Conservation (phyloP, 2,888 invertebrate genomes). For the Synergus japonicus region DNA sequence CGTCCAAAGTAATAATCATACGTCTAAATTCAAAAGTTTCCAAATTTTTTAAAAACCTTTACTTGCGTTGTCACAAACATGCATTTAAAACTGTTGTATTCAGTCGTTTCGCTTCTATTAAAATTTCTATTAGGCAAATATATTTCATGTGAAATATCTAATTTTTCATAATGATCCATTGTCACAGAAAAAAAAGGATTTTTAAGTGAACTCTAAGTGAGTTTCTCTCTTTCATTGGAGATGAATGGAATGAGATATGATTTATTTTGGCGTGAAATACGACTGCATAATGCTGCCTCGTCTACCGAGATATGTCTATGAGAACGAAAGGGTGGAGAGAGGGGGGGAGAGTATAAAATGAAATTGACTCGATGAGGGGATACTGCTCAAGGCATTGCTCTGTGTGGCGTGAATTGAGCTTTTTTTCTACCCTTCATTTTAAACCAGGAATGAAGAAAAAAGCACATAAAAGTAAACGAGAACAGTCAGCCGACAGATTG, state of each 20-base stretch:
- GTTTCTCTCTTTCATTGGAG: background rate
- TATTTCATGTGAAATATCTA: background rate
- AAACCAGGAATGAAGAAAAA: slow-evolving; percentile 9
- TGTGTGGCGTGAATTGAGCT: slow-evolving; percentile 24
- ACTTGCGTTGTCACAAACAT: too few species aligned
- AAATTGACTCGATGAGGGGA: slow-evolving; percentile 15
- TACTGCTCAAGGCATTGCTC: slow-evolving; percentile 1
- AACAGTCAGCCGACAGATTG: slow-evolving; percentile 2
- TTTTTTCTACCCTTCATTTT: slow-evolving; percentile 13
- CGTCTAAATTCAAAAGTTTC: background rate
- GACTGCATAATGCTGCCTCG: background rate
- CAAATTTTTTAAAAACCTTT: too few species aligned
- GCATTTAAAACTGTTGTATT: too few species aligned
- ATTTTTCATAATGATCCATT: background rate
- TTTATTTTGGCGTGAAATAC: slow-evolving; percentile 27
- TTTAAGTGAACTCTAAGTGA: slow-evolving; percentile 1
- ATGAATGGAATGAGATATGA: slow-evolving; percentile 9
- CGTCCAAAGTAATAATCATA: background rate
- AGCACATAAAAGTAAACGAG: slow-evolving; percentile 17
- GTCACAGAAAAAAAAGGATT: background rate
- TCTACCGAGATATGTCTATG: slow-evolving; percentile 11
- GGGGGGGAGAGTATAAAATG: slow-evolving; percentile 3
- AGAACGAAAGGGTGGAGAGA: background rate
- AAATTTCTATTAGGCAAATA: background rate
- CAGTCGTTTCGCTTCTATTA: background rate